Evolutionary conservation across 2,888 invertebrate genomes (phyloP), one percentile per base, ranked within the genome.

Genomic region (Azorinus chamasolen): DNA sequence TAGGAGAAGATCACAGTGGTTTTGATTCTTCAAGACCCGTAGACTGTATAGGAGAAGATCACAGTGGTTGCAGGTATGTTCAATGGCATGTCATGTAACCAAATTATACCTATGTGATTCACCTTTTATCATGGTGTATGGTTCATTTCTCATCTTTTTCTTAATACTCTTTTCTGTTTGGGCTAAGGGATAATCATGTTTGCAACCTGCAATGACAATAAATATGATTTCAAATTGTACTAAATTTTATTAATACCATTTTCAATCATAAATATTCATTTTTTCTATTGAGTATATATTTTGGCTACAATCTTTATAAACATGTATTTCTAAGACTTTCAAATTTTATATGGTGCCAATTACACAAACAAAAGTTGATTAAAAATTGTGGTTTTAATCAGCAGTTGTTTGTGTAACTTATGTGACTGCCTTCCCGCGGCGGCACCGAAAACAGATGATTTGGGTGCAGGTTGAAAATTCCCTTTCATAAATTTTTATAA

Each of bases 401-500:
- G 57, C 41, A 41, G 22, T 58, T 58, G 43, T 41, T 58, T 58
- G 43, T 58, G 37, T 58, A 58, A 58, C 24, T 20, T 22, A 22
- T 58, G 57, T 58, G 57, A 43, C 43, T 58, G 57, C 57, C 57
- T 58, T 58, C 43, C 41, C 57, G 57, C 20, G 57, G 57, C 57
- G 57, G 43, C 57, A 58, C 57, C 39, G 57, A 41, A 16, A 58
- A 58, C 57, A 58, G 57, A 58, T 41, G 57, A 41, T 58, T 58
- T 41, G 41, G 57, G 57, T 58, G 57, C 57, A 58, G 39, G 41
- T 20, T 58, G 41, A 46, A 46, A 46, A 46, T 46, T 18, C 20
- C 46, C 46, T 46, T 46, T 46, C 46, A 46, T 20, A n/a, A n/a
- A n/a, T n/a, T n/a, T n/a, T n/a, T n/a, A n/a, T n/a, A n/a, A 46